Evolutionary conservation across 2,797 vertebrate species (phyloP), one percentile per base, ranked within the genome.

Genomic region (Sylvia borin): DNA sequence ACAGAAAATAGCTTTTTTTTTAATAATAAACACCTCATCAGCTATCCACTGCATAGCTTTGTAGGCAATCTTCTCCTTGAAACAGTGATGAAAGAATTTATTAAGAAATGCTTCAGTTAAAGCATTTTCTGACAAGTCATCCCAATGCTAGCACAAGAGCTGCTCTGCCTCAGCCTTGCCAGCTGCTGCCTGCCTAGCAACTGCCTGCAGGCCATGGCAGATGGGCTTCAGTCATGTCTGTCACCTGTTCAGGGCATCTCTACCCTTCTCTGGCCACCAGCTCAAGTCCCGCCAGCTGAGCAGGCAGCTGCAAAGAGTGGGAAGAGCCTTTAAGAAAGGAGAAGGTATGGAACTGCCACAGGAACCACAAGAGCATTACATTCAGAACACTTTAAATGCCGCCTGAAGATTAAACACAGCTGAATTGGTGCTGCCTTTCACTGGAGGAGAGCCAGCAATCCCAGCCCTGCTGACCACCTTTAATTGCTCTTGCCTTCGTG

Each of bases 241-340:
- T 89, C 89, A 90, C 90, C 90, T 91, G 90, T 21, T 57, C 68
- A 77, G 68, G 55, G 61, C 55, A 90, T 31, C 48, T 24, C 73
- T 16, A 18, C 29, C 36, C 50, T 53, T 42, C 70, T 34, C 62
- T 36, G 61, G 75, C 50, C 88, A 94, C 61, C 65, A 90, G 72
- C 54, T 91, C 53, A 65, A 79, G 75, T 19, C 64, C 60, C 11
- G 4, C 55, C 81, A 90, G 78, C 72, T 83, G 50, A 92, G 53
- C 54, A 64, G 50, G 65, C 85, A 88, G 82, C 55, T 93, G 54
- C 2, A 1, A 87, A 29, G 27, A 47, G 13, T 27, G 18, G 29
- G 36, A 73, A 86, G 47, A 55, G 25, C 25, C 14, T 5, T 25
- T 40, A 55, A 78, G 71, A 55, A 86, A 75, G 53, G 21, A 47